phyloP scores from a whole-genome alignment of 2,113 vertebrate genomes.

The Lepidothrix coronata region DNA sequence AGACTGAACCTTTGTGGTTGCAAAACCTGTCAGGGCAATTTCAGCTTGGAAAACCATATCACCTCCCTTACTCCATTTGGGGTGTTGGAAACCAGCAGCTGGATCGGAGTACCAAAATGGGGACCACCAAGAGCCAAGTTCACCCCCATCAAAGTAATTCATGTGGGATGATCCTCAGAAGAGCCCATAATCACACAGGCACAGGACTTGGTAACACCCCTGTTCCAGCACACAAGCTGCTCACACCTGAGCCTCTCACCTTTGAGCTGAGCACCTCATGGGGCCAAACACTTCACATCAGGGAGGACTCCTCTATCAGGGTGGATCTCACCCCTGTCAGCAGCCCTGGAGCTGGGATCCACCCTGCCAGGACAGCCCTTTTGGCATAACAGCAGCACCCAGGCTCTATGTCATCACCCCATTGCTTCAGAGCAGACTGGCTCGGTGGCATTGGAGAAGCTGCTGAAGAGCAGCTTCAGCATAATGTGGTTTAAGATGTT shows the following conservation, averaged over 20 bases:
- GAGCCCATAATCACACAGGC: no score
- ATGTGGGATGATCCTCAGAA: not conserved
- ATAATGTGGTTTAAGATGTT: not conserved
- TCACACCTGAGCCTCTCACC: not conserved
- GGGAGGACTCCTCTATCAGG: not conserved
- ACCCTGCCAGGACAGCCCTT: not conserved
- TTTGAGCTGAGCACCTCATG: not conserved
- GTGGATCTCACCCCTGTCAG: not conserved
- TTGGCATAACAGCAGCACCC: not conserved
- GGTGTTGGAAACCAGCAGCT: not conserved
- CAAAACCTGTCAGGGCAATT: not conserved
- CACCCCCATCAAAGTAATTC: not conserved
- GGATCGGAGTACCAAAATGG: accelerated
- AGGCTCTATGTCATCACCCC: not conserved
- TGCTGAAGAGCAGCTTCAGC: conserved; percentile 15
- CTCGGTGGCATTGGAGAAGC: not conserved
- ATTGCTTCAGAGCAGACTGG: not conserved
- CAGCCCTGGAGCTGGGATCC: not conserved
- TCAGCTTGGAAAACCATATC: not conserved
- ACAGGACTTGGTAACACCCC: no score
- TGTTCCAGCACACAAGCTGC: not conserved
- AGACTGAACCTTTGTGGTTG: not conserved
- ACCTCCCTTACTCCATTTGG: not conserved
- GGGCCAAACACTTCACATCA: not conserved
- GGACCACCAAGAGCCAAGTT: not conserved